phyloP scores from a whole-genome alignment of 2,797 vertebrate species.

The Clarias fuscus region DNA sequence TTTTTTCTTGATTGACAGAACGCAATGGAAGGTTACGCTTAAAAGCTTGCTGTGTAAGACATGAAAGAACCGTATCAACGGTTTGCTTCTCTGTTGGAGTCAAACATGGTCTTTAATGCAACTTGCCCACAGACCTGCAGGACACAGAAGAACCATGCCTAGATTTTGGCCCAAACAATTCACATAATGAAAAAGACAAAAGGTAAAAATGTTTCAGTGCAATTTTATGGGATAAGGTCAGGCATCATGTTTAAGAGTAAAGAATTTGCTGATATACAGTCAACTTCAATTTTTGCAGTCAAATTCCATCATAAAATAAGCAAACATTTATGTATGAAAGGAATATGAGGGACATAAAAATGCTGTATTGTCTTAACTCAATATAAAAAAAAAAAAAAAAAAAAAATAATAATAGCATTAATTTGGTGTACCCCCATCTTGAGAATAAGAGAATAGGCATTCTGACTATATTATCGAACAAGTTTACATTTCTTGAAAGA shows the following conservation, averaged over 20 bases:
- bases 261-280: not conserved
- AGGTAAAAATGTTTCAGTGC: not conserved
- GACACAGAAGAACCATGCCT: conserved; percentile 29
- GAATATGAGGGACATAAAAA: not conserved
- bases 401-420: not conserved
- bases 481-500: not conserved
- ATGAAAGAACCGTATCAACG: conserved; percentile 47
- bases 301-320: not conserved
- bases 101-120: conserved; percentile 56
- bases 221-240: not conserved
- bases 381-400: not conserved
- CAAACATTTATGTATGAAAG: not conserved
- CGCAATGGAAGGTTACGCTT: conserved; percentile 61
- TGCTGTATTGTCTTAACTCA: not conserved
- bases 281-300: not conserved
- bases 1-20: conserved; percentile 55
- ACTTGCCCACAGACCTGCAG: conserved; percentile 54
- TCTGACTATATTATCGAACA: not conserved
- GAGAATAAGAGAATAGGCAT: not conserved
- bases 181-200: not conserved
- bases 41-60: conserved; percentile 65
- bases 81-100: conserved; percentile 43
- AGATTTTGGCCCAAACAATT: not conserved
- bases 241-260: not conserved
- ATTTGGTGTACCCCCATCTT: not conserved